Base-by-base conservation (phyloP, 1,140 invertebrate genomes). In the Cotesia chilonis region DNA sequence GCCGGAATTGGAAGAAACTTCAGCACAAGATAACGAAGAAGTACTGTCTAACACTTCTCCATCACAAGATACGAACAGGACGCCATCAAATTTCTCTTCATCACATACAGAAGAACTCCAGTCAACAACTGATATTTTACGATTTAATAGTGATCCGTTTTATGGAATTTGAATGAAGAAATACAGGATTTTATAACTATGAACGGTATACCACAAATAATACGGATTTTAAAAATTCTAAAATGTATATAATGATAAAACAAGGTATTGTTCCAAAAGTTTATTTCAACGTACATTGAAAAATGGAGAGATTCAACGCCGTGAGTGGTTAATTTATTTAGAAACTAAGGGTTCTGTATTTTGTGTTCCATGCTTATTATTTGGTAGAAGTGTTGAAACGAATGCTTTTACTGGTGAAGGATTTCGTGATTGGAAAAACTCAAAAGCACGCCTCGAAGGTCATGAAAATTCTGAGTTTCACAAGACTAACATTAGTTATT, bases 391-490 rank as follows among this genome's bases (percentile, higher is more conserved):
- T 55, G 3, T n/a, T 55, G 35, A 63, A 63, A 63, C 37, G 9
- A 35, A 63, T 37, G 20, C 12, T 63, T 63, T 63, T 17, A 63
- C 60, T 63, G 60, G 60, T 36, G 60, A 51, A 71, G 73, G 73
- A 54, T 74, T 74, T 63, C n/a, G 63, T 66, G 73, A 74, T 37
- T 72, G 73, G 51, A 72, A 72, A 35, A 63, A 74, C 63, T 37
- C 51, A 41, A 64, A 59, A 65, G 52, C n/a, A 54, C 36, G 61
- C 52, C 17, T 72, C 54, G 38, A 38, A 37, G 63, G 64, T 36
- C 69, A 74, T 68, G 73, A 74, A 66, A 72, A 74, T 74, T 54
- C 55, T 36, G 36, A 64, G 10, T 59, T 63, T 57, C 73, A 69
- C 41, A 71, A 28, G 71, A 70, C 38, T 47, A 60, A 63, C 68